Evolutionary conservation across 2,797 vertebrate species (phyloP).

Genomic region (Myiothlypis coronata): DNA sequence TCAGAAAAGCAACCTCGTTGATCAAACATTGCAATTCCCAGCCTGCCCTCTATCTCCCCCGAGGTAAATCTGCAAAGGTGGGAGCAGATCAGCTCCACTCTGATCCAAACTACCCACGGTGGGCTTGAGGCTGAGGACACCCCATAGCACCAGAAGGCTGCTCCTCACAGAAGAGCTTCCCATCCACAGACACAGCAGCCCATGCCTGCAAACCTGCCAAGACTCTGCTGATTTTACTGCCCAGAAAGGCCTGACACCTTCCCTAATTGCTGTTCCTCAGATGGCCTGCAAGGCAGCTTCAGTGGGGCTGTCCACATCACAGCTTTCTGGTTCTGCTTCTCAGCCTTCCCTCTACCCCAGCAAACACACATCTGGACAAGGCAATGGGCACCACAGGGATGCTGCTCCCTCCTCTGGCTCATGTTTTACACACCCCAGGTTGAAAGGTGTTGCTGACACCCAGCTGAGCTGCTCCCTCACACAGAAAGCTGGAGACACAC

Average conservation of each 20-base stretch:
- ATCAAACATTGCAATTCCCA: neutral
- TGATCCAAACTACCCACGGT: neutral
- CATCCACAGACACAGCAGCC: neutral
- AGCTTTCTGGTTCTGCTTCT: neutral
- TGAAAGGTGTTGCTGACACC: neutral
- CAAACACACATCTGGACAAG: neutral
- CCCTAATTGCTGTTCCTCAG: neutral
- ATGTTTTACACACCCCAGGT: rapidly evolving
- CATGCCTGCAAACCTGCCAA: neutral
- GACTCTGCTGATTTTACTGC: neutral
- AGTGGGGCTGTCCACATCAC: neutral
- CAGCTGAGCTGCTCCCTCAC: neutral
- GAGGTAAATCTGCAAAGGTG: neutral
- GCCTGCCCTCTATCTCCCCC: neutral
- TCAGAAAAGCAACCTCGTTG: neutral
- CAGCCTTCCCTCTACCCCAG: neutral
- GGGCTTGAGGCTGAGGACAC: neutral
- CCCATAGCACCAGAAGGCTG: neutral
- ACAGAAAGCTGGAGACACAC: neutral
- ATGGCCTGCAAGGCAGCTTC: neutral
- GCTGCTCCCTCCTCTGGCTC: neutral
- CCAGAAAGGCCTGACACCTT: neutral
- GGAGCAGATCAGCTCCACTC: neutral
- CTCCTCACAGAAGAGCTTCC: neutral
- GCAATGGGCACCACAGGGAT: neutral